A percentile compares a stretch with the other conserved stretches of the same genome.
These are phyloP conservation scores for Patagioenas fasciata DNA, from an alignment of 2,113 vertebrate species.

Conservation along the genomic window DNA sequence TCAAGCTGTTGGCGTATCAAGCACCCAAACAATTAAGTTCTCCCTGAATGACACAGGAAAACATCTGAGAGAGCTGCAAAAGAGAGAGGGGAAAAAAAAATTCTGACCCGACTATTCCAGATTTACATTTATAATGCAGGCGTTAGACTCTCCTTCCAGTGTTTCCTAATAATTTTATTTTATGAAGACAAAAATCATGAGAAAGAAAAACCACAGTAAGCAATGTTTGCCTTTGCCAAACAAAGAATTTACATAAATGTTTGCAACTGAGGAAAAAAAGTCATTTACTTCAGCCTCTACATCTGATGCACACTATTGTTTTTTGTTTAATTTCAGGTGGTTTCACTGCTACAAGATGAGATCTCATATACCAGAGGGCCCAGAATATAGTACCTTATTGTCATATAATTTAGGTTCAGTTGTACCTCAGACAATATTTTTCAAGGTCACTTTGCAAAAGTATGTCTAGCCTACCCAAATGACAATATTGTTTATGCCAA, in stretches of 20 bases:
- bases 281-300: slow-evolving; percentile 39
- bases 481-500: slow-evolving; percentile 84
- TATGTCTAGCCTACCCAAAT: slow-evolving; percentile 80
- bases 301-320: not conserved
- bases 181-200: not conserved
- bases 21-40: not conserved
- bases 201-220: slow-evolving; percentile 34
- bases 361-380: slow-evolving; percentile 64
- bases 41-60: not conserved
- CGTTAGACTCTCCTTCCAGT: slow-evolving; percentile 17
- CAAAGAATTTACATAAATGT: slow-evolving; percentile 16
- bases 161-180: slow-evolving; percentile 5
- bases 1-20: not conserved
- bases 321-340: slow-evolving; percentile 58
- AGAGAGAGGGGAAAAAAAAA: not conserved
- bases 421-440: slow-evolving; percentile 83
- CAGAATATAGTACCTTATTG: slow-evolving; percentile 71
- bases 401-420: slow-evolving; percentile 80
- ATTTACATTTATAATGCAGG: not conserved
- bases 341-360: slow-evolving; percentile 69
- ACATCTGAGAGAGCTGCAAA: not conserved
- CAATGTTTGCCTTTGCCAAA: slow-evolving; percentile 24
- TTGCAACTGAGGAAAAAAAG: not conserved
- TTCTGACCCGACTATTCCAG: not conserved
- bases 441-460: slow-evolving; percentile 78